Conservation (phyloP, 2,888 invertebrate genomes). For the Luperina nickerlii region DNA sequence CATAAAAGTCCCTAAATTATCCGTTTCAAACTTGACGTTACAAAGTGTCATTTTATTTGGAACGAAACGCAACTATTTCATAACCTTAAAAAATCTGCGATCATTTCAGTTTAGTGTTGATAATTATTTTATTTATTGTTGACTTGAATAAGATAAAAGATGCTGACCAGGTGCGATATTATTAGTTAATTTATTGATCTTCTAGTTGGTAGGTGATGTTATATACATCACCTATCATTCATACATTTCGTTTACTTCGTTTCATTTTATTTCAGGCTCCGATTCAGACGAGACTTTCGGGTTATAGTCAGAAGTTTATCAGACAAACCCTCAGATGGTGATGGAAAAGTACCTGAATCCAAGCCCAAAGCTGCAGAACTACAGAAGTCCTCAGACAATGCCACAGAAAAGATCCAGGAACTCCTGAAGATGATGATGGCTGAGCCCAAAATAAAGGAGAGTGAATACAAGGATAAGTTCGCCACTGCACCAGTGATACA, state of each 20-base stretch:
- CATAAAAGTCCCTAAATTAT: not conserved
- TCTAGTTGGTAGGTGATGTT: not conserved
- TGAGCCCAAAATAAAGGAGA: slow-evolving; percentile 81
- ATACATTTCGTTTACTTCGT: not conserved
- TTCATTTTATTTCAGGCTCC: slow-evolving; percentile 67
- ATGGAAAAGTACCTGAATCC: slow-evolving; percentile 74
- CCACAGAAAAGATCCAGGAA: slow-evolving; percentile 84
- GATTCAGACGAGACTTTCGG: slow-evolving; percentile 74
- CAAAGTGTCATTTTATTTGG: slow-evolving; percentile 4
- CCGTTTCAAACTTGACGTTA: not conserved
- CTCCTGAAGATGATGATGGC: slow-evolving; percentile 85
- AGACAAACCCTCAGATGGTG: slow-evolving; percentile 78
- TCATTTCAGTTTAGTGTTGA: slow-evolving; percentile 24
- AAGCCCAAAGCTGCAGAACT: slow-evolving; percentile 63
- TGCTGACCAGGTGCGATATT: slow-evolving; percentile 70
- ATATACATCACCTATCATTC: not conserved
- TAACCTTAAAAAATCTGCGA: slow-evolving; percentile 64
- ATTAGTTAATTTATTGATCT: slow-evolving; percentile 10
- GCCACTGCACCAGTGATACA: slow-evolving; percentile 79
- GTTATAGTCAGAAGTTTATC: slow-evolving; percentile 75
- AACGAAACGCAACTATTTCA: slow-evolving; percentile 48
- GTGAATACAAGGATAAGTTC: slow-evolving; percentile 82
- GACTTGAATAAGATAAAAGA: slow-evolving; percentile 40
- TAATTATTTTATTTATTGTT: not conserved
- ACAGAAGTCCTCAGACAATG: slow-evolving; percentile 70